Base-by-base conservation (phyloP, 2,888 invertebrate species). In the Calliopum simillimum region DNA sequence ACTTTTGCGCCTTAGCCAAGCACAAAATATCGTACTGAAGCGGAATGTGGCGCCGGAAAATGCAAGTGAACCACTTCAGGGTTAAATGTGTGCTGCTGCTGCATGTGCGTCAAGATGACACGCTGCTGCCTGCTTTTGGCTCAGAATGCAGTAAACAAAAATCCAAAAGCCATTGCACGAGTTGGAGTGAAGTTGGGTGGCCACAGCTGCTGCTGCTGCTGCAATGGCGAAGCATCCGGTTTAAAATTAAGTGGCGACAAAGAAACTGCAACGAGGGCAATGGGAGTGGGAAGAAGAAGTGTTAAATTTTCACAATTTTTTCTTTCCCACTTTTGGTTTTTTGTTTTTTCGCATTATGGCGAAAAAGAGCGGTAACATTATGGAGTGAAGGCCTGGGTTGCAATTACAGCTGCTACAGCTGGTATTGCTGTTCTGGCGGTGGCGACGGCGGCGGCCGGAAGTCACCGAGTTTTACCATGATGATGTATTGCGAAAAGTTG, bases 141-240 rank as follows among this genome's bases (percentile, higher is more conserved):
- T 8, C 4, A 43, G 41, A 43, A 43, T 3, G 5, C 19, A n/a
- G 19, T 4, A 59, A 44, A 25, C 33, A 56, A 23, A 12, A 55
- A 19, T 16, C 33, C 6, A 33, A 21, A 8, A 16, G 13, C 41
- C 19, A 13, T 1, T 6, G 44, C 61, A 43, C 33, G 44, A 46
- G 23, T 33, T 33, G 61, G 13, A 61, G 43, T n/a, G 19, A 44
- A 12, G 21, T 14, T 44, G 58, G 14, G 23, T 14, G n/a, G 12
- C 51, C 33, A 2, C n/a, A 5, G 33, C 33, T 8, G 33, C 33
- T 33, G 33, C 33, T 8, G 33, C 33, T 33, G 19, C 23, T 49
- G 53, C 65, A 55, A 16, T 69, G 56, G 63, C 63, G 49, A 43
- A 61, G 47, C 58, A 59, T 66, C 56, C 66, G 66, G 66, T 56